phyloP scores from a whole-genome alignment of 2,797 vertebrate species.

The Poliocrania exsul region DNA sequence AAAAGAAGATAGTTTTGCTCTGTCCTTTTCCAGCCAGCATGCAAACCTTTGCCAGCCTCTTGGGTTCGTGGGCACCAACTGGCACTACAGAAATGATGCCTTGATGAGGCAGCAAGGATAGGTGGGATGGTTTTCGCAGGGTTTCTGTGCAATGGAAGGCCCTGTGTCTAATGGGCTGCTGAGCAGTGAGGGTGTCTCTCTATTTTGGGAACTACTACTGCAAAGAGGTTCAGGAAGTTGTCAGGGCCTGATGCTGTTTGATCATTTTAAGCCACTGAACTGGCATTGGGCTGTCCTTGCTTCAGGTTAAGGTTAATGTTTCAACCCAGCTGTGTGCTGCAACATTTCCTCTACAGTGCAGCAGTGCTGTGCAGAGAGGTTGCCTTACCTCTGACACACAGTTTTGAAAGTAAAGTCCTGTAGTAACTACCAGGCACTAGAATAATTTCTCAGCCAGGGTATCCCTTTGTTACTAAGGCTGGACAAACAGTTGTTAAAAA shows the following conservation, averaged over 20 bases:
- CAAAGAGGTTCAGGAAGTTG: not conserved
- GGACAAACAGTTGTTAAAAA: not conserved
- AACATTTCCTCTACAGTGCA: not conserved
- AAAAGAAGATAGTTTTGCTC: not conserved
- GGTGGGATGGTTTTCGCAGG: not conserved
- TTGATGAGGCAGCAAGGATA: not conserved
- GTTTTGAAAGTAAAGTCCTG: not conserved
- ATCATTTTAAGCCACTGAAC: not conserved
- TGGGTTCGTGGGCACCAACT: not conserved
- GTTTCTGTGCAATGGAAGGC: not conserved
- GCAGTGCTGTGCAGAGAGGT: not conserved
- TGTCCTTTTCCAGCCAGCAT: not conserved
- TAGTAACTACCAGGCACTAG: fast-evolving
- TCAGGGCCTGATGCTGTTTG: not conserved
- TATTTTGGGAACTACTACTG: not conserved
- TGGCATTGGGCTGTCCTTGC: not conserved
- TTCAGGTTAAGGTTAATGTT: not conserved
- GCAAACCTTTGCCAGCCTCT: not conserved
- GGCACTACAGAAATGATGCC: not conserved
- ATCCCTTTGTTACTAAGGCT: not conserved
- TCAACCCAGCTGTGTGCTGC: not conserved
- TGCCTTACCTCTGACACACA: fast-evolving
- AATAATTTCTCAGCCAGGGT: not conserved
- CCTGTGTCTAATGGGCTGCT: fast-evolving
- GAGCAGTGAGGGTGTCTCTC: not conserved